Evolutionary conservation across 2,113 vertebrate genomes (phyloP), one percentile per base, ranked within the genome.

Genomic region (Zosterops hypoxanthus): DNA sequence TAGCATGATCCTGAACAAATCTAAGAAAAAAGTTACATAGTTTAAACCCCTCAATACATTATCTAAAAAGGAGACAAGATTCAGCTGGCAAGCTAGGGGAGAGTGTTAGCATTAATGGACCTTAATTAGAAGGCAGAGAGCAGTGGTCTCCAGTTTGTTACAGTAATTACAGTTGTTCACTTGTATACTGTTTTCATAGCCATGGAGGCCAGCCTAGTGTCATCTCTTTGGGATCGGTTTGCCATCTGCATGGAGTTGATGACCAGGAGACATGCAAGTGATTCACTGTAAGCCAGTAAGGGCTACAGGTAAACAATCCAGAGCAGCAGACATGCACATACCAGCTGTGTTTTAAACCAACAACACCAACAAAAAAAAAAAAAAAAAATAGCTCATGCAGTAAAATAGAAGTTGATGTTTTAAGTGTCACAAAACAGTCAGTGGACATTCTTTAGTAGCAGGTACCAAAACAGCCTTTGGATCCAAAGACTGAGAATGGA

Each of bases 1-100:
- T 98, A 20, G 99, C 98, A 68, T 99, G 99, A 97, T 99, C 99
- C 50, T 99, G 97, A 97, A 98, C 98, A 98, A 99, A 99, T 95
- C 99, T 99, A 86, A 25, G 21, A 94, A 33, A 94, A 11, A 87
- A 91, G 17, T 90, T 22, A 53, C 24, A 29, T 3, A 57, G 26
- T 77, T 82, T 86, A 93, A 93, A 72, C 3, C 1, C 7, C 34
- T 69, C 20, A 82, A 84, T 77, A 72, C 20, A 36, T 56, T 26
- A 60, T 19, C 28, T 64, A 46, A 79, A 82, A 94, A 59, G 12
- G 39, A 82, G 53, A 44, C 22, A 79, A 79, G 23, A 57, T 29
- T 72, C 36, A 72, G 63, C 11, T 28, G 5, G 41, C 31, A 93
- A 60, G 7, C 31, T 14, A 49, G 11, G 33, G 21, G 18, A 64